These are phyloP conservation scores for Dexiosoma caninum DNA, from an alignment of 2,888 invertebrate species.

Conservation along the genomic window DNA sequence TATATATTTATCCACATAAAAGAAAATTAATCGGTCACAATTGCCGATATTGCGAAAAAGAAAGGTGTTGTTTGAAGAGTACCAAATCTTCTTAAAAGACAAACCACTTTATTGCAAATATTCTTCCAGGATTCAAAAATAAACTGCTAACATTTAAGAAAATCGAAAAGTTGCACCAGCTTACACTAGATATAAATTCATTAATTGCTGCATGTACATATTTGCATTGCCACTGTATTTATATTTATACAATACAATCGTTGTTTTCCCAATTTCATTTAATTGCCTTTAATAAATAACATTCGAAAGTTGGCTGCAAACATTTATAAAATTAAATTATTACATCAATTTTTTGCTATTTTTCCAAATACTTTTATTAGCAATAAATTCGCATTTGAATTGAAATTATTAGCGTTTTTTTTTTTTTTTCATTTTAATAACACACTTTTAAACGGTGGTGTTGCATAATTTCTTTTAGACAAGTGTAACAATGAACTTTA, in stretches of 20 bases:
- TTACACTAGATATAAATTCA: neutral
- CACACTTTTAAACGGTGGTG: constrained; percentile 5
- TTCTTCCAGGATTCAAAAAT: no score
- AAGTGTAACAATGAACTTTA: constrained; percentile 24
- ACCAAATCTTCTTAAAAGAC: no score
- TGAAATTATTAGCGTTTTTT: neutral
- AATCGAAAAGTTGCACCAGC: no score
- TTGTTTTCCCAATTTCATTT: constrained; percentile 33
- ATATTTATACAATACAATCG: neutral
- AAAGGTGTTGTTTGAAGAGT: no score
- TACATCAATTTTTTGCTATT: no score
- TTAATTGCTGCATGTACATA: neutral
- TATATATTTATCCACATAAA: no score
- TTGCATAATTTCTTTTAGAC: constrained; percentile 7
- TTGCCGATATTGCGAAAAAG: no score
- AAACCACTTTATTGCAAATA: no score
- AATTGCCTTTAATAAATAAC: constrained; percentile 26
- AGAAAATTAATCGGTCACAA: no score
- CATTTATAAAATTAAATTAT: constrained; percentile 6
- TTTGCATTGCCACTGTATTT: constrained; percentile 6
- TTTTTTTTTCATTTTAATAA: neutral
- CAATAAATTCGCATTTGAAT: constrained; percentile 23
- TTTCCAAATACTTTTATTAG: constrained; percentile 13
- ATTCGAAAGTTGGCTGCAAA: constrained; percentile 34
- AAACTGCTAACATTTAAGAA: no score